Conservation (phyloP, 2,113 vertebrate species). For the Pseudopipra pipra region DNA sequence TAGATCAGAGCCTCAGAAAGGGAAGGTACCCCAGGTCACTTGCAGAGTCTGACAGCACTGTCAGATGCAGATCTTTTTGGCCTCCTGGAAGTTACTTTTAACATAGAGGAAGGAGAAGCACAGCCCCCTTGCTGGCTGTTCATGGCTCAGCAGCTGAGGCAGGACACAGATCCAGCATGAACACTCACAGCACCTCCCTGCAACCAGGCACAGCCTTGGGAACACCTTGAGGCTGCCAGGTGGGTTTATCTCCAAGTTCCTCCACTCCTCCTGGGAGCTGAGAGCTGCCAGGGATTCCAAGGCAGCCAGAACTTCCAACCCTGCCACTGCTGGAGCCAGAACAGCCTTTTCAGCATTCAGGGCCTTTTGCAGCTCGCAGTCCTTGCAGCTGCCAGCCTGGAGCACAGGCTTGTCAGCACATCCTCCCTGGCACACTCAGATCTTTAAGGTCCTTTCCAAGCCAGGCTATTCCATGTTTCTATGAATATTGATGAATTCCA, state of each 20-base stretch:
- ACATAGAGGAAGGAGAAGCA: neutral
- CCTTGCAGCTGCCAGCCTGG: neutral
- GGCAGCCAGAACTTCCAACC: neutral
- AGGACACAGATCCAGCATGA: neutral
- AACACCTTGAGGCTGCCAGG: neutral
- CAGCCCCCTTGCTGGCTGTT: neutral
- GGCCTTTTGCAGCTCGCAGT: neutral
- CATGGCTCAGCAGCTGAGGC: neutral
- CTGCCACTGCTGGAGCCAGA: neutral
- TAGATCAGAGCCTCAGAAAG: neutral
- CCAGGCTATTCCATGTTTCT: neutral
- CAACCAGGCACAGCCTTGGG: neutral
- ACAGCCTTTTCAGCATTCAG: fast-evolving
- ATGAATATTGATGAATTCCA: neutral
- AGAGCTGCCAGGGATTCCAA: neutral
- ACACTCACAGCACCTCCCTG: fast-evolving
- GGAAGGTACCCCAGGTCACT: neutral
- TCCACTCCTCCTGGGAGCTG: neutral
- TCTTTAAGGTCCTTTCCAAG: neutral
- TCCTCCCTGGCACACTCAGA: neutral
- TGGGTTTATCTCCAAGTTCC: neutral
- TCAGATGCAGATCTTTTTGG: neutral
- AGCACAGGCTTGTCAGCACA: neutral
- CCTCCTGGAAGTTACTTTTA: neutral
- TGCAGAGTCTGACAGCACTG: neutral